phyloP scores from a whole-genome alignment of 2,797 vertebrate genomes.

The Hyperoplus lanceolatus region DNA sequence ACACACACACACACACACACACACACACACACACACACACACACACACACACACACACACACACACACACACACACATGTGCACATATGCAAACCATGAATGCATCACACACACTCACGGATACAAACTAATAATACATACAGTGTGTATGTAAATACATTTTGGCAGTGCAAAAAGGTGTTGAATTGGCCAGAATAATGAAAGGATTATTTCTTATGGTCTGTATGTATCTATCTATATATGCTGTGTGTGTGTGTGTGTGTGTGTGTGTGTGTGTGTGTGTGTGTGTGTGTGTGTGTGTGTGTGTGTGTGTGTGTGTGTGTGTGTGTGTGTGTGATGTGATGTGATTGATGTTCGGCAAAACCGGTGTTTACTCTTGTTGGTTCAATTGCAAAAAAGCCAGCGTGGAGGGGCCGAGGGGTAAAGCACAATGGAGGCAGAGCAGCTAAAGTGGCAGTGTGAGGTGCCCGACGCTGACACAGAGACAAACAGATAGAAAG shows the following conservation, averaged over 20 bases:
- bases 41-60: constrained; percentile 1
- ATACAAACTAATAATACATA: constrained; percentile 29
- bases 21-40: constrained; percentile 26
- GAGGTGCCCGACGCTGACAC: constrained; percentile 79
- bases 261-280: not conserved
- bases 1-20: constrained; percentile 16
- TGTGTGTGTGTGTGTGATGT: constrained; percentile 61
- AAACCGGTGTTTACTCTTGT: constrained; percentile 82
- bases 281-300: constrained; percentile 26
- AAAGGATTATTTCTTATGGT: constrained; percentile 48
- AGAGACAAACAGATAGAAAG: constrained; percentile 84
- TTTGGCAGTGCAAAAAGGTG: constrained; percentile 13
- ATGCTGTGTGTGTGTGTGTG: not conserved
- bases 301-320: not conserved
- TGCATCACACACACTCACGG: constrained; percentile 18
- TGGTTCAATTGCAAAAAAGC: constrained; percentile 79
- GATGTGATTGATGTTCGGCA: constrained; percentile 82
- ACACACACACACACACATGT: constrained; percentile 5
- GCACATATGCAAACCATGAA: constrained; percentile 35
- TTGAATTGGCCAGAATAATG: constrained; percentile 46
- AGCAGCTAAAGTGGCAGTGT: constrained; percentile 78
- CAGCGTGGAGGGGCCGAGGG: constrained; percentile 64
- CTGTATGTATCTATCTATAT: no score
- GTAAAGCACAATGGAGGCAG: constrained; percentile 74
- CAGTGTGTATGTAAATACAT: constrained; percentile 25